Evolutionary conservation across 2,888 invertebrate genomes (phyloP), one percentile per base, ranked within the genome.

Genomic region (Apoda limacodes): DNA sequence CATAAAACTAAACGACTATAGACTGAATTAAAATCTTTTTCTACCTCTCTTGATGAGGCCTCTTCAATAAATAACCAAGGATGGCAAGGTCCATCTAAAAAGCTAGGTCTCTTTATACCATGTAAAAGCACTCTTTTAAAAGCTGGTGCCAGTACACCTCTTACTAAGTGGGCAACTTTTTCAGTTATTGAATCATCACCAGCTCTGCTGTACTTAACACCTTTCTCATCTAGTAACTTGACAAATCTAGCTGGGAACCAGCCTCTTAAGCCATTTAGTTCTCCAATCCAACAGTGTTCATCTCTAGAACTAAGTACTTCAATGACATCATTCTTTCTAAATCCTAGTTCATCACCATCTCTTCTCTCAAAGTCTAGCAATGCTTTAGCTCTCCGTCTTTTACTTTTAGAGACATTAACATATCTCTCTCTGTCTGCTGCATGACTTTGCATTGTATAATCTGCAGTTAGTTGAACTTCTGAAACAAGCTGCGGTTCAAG

Each of bases 21-120:
- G 3, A 99, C 98, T 2, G 97, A 97, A 68, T 95, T 94, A 62
- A 98, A 98, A 66, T 99, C 98, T 68, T 93, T 93, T 71, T 98
- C 97, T 19, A 99, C 97, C 72, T 98, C 97, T 59, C 93, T 87
- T 20, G 92, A 93, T 4, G 98, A 95, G 13, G 97, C 95, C 80
- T 98, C 97, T 80, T 98, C 98, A 52, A 99, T 95, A 62, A 98
- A 99, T 14, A 97, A 80, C 98, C 99, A 99, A 0, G 99, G 99
- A 76, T 99, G 99, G 58, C 95, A 95, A 2, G 95, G 92, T 2
- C 96, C 95, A 37, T 93, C 93, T 34, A 95, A 70, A 60, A 97
- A 92, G 45, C 91, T 88, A 3, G 97, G 95, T 45, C 91, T 85
- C 57, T 92, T 93, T 85, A 98, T 93, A 32, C 98, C 98, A 78